These are phyloP conservation scores for Adelges cooleyi DNA, from an alignment of 1,140 invertebrate genomes.

Conservation along the genomic window DNA sequence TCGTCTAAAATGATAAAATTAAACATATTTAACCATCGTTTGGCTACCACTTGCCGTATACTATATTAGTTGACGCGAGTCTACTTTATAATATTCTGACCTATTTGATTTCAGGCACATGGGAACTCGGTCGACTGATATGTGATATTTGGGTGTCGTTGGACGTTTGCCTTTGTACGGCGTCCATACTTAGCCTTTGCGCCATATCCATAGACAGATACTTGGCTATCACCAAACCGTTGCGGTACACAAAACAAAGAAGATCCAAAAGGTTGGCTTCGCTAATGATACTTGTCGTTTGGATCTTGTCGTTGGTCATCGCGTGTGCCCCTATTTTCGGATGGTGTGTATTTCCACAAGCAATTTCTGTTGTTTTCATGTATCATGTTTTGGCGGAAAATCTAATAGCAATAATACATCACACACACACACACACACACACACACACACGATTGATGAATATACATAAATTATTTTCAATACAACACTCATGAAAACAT, in stretches of 20 bases:
- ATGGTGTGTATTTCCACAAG: constrained; percentile 47
- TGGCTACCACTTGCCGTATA: no score
- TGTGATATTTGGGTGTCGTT: constrained; percentile 86
- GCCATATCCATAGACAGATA: constrained; percentile 78
- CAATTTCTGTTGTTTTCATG: no score
- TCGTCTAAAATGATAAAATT: no score
- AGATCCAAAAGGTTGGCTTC: constrained; percentile 65
- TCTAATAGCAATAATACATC: no score
- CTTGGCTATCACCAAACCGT: constrained; percentile 70
- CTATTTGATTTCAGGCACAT: constrained; percentile 45
- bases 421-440: no score
- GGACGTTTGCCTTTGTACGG: constrained; percentile 85
- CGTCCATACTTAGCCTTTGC: constrained; percentile 65
- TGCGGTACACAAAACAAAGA: constrained; percentile 65
- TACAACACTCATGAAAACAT: no score
- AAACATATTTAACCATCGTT: no score
- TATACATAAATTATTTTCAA: no score
- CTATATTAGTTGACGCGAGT: no score
- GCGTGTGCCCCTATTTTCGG: constrained; percentile 73
- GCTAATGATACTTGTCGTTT: constrained; percentile 69
- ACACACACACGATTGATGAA: no score
- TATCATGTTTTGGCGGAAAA: no score
- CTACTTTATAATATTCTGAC: neutral
- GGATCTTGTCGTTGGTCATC: constrained; percentile 66
- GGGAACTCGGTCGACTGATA: constrained; percentile 64